phyloP scores from a whole-genome alignment of 1,140 invertebrate genomes.

The Aphelinus atriplicis region DNA sequence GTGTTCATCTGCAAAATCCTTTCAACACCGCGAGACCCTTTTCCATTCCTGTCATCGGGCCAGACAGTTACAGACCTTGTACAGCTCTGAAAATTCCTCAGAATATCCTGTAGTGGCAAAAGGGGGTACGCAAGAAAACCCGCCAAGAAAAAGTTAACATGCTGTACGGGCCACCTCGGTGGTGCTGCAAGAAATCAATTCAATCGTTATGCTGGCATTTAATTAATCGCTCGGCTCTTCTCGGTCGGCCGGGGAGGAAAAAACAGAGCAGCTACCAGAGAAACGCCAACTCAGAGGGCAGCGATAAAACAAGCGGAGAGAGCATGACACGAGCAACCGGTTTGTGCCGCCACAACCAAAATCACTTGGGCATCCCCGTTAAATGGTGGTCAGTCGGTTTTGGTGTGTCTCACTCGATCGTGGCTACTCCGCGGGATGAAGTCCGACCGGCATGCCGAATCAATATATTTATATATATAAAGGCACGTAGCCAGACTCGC shows the following conservation, averaged over 20 bases:
- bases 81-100: no score
- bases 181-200: constrained; percentile 39
- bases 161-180: constrained; percentile 10
- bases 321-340: constrained; percentile 11
- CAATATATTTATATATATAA: constrained; percentile 17
- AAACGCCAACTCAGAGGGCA: neutral
- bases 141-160: neutral
- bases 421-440: constrained; percentile 6
- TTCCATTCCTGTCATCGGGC: neutral
- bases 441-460: constrained; percentile 13
- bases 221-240: constrained; percentile 29
- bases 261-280: neutral
- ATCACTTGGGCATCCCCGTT: constrained; percentile 17
- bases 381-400: constrained; percentile 29
- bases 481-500: no score
- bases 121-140: neutral
- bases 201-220: constrained; percentile 39
- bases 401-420: constrained; percentile 33
- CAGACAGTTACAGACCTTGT: neutral
- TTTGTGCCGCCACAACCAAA: constrained; percentile 9
- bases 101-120: neutral
- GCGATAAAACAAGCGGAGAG: constrained; percentile 23
- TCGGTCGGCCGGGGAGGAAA: neutral
- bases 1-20: no score
- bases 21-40: no score